phyloP scores from a whole-genome alignment of 1,140 invertebrate species.

The Frieseomelitta varia region DNA sequence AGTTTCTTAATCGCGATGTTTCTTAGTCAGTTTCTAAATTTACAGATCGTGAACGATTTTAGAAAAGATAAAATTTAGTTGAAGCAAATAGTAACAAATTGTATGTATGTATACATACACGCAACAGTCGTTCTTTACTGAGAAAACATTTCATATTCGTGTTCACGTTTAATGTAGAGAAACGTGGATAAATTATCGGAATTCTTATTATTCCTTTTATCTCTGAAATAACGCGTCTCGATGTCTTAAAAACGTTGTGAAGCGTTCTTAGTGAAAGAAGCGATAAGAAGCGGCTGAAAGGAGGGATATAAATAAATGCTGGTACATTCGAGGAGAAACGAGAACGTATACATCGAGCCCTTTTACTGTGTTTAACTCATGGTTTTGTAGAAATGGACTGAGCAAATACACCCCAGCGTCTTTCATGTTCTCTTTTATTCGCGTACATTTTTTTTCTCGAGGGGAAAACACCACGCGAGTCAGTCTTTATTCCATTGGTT shows the following conservation, averaged over 20 bases:
- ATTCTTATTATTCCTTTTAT: constrained; percentile 31
- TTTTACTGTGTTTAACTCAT: constrained; percentile 52
- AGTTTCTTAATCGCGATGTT: background rate
- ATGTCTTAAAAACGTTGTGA: background rate
- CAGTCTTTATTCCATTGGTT: constrained; percentile 11
- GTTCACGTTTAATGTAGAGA: background rate
- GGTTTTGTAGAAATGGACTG: constrained; percentile 37
- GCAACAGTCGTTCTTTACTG: background rate
- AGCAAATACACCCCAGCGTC: constrained; percentile 13
- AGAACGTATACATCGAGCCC: constrained; percentile 27
- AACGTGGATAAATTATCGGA: constrained; percentile 23
- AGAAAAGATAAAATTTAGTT: background rate
- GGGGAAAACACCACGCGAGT: constrained; percentile 16
- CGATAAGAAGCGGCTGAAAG: constrained; percentile 21
- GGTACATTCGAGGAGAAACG: constrained; percentile 50
- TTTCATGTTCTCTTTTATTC: constrained; percentile 30
- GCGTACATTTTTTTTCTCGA: background rate
- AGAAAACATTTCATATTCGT: background rate
- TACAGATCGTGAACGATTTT: background rate
- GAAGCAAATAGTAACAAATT: background rate
- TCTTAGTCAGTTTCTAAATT: too few species aligned
- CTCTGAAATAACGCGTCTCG: background rate
- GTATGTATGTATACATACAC: background rate
- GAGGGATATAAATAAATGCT: constrained; percentile 46
- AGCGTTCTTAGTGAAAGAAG: constrained; percentile 16